Conservation (phyloP, 2,113 vertebrate species). For the Theropithecus gelada region DNA sequence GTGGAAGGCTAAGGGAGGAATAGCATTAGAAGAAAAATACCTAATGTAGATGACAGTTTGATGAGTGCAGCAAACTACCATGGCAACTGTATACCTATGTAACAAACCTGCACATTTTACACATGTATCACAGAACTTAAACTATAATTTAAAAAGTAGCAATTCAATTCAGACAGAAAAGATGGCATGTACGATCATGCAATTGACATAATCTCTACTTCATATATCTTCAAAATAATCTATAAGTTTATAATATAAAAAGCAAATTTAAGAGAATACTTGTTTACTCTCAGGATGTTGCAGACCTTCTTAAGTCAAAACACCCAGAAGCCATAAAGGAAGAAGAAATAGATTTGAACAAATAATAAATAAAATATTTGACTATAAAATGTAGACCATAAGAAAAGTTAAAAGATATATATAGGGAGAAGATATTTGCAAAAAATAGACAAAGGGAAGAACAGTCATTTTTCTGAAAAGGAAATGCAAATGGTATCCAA, state of each 20-base stretch:
- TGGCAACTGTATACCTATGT: too few species aligned
- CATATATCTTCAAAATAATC: constrained; percentile 12
- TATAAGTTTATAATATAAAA: not conserved
- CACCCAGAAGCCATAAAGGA: not conserved
- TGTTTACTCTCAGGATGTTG: not conserved
- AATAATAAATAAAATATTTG: not conserved
- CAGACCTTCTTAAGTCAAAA: not conserved
- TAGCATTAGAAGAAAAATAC: too few species aligned
- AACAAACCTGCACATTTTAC: too few species aligned
- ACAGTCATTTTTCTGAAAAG: not conserved
- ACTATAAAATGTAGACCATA: not conserved
- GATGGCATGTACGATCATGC: not conserved
- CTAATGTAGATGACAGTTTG: too few species aligned
- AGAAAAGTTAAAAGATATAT: not conserved
- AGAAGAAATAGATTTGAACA: not conserved
- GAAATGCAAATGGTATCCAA: not conserved
- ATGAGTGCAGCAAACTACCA: too few species aligned
- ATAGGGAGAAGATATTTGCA: not conserved
- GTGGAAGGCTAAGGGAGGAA: too few species aligned
- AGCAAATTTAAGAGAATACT: not conserved
- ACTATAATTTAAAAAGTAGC: not conserved
- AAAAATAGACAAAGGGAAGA: not conserved
- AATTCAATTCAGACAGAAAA: not conserved
- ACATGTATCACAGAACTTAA: not conserved
- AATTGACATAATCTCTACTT: not conserved